These are phyloP conservation scores for Falco cherrug DNA, from an alignment of 2,797 vertebrate species.

Conservation along the genomic window DNA sequence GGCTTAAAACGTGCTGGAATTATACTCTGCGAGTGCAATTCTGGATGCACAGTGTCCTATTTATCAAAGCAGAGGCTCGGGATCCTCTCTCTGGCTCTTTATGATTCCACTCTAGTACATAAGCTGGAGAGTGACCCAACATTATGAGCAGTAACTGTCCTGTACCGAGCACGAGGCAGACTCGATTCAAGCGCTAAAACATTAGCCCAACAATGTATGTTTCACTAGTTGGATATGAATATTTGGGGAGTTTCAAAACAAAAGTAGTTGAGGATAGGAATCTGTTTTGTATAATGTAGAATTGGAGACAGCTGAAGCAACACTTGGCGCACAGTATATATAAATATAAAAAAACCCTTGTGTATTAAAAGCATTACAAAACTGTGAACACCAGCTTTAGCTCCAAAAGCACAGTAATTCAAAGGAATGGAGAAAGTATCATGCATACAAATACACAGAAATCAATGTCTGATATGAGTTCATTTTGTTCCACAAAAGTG, in stretches of 20 bases:
- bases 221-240: not conserved
- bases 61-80: not conserved
- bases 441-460: constrained; percentile 12
- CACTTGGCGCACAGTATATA: not conserved
- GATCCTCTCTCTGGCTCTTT: not conserved
- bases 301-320: not conserved
- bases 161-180: not conserved
- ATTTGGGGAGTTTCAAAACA: not conserved
- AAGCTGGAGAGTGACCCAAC: not conserved
- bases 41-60: not conserved
- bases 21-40: not conserved
- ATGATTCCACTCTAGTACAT: not conserved
- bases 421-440: not conserved
- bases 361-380: not conserved
- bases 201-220: not conserved
- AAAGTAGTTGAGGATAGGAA: not conserved
- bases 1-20: not conserved
- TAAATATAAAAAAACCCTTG: not conserved
- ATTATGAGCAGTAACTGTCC: not conserved
- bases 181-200: not conserved
- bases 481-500: not conserved
- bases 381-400: not conserved
- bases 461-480: constrained; percentile 13
- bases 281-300: not conserved
- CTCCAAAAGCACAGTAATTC: not conserved